These are phyloP conservation scores for Tenualosa ilisha DNA, from an alignment of 2,797 vertebrate genomes.

Conservation along the genomic window DNA sequence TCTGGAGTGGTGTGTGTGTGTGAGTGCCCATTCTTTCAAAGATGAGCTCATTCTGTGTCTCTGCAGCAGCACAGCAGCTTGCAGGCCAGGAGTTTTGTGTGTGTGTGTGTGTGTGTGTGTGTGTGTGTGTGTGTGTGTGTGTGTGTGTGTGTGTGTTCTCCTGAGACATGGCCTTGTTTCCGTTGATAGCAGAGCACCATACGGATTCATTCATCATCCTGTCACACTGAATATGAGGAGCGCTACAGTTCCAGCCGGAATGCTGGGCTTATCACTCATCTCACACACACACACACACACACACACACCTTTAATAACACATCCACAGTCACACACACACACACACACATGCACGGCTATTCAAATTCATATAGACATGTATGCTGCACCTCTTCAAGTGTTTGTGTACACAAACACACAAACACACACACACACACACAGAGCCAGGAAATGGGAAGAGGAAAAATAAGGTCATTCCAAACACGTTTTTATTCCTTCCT, in stretches of 20 bases:
- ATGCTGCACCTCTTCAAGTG: background rate
- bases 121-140: conserved; percentile 20
- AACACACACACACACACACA: background rate
- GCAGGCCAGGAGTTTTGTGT: background rate
- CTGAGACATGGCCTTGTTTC: conserved; percentile 25
- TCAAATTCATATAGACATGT: background rate
- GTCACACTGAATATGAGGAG: background rate
- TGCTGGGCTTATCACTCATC: conserved; percentile 30
- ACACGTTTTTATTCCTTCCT: no score
- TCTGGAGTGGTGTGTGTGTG: conserved; percentile 9
- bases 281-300: background rate
- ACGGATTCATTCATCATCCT: conserved; percentile 21
- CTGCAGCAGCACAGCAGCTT: background rate
- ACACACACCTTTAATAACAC: conserved; percentile 16
- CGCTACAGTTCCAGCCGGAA: background rate
- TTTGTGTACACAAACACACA: background rate
- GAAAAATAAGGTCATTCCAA: no score
- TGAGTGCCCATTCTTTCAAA: conserved; percentile 17
- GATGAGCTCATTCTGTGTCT: background rate
- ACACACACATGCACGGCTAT: background rate
- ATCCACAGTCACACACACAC: background rate
- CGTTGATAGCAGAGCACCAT: conserved; percentile 23
- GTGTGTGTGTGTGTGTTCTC: background rate
- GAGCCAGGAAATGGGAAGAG: no score
- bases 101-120: conserved; percentile 2